Conservation (phyloP, 2,113 vertebrate species). For the Pygoscelis antarcticus region DNA sequence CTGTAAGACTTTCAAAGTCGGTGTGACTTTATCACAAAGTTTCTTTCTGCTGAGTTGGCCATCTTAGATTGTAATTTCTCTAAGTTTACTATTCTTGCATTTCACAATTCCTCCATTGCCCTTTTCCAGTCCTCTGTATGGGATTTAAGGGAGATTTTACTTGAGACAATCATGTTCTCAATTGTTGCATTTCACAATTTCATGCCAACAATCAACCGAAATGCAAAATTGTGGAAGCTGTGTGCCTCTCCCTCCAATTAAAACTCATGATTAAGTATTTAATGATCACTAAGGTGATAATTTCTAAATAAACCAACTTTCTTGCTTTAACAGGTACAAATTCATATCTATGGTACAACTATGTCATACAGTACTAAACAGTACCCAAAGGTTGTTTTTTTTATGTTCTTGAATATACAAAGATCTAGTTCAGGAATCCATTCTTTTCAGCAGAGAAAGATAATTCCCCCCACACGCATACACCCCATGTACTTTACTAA, state of each 20-base stretch:
- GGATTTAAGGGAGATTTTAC: background rate
- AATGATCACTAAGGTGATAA: background rate
- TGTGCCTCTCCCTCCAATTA: background rate
- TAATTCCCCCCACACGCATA: rapidly evolving
- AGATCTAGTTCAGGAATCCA: background rate
- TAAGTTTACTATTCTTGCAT: background rate
- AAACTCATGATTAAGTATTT: background rate
- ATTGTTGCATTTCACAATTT: background rate
- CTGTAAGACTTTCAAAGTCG: background rate
- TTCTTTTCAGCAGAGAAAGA: background rate
- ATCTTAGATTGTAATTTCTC: background rate
- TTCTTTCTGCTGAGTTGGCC: background rate
- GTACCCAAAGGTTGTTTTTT: background rate
- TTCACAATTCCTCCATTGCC: background rate
- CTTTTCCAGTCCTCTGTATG: background rate
- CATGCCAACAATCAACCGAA: background rate
- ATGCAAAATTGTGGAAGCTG: background rate
- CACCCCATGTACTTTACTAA: constrained; percentile 48
- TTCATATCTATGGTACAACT: background rate
- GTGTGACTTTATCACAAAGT: background rate
- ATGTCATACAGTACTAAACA: background rate
- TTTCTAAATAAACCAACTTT: background rate
- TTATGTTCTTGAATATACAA: background rate
- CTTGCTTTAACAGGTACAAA: background rate
- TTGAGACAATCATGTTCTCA: background rate